phyloP scores from a whole-genome alignment of 2,888 invertebrate species.

The Megaustenia siamemsis region DNA sequence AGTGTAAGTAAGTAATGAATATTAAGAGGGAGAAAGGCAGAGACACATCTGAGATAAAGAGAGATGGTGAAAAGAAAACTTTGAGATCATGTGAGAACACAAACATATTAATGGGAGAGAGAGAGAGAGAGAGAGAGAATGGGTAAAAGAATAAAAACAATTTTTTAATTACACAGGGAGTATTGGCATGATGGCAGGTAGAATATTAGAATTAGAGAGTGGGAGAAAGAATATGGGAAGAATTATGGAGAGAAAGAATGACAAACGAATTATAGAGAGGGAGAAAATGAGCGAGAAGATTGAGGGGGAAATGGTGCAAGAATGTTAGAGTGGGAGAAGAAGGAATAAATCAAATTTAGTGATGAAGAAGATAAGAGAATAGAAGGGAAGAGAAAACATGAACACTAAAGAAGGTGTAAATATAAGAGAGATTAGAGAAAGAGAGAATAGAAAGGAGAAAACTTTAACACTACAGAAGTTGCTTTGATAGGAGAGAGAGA shows the following conservation, averaged over 20 bases:
- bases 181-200: no score
- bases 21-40: not conserved
- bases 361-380: not conserved
- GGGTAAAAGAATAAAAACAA: no score
- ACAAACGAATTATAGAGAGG: no score
- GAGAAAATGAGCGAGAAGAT: no score
- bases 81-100: not conserved
- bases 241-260: no score
- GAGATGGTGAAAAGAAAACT: not conserved
- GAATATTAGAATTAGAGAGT: no score
- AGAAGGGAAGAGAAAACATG: not conserved
- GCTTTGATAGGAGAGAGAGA: not conserved
- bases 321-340: not conserved
- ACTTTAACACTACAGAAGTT: no score
- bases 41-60: conserved; percentile 1
- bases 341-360: not conserved
- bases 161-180: no score
- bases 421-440: no score
- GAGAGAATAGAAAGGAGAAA: no score
- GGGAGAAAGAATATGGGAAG: conserved; percentile 5
- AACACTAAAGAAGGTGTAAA: no score
- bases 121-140: conserved; percentile 27
- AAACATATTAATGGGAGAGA: not conserved
- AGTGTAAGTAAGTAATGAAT: no score
- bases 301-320: not conserved